Conservation (phyloP, 2,797 vertebrate genomes). For the Scomberomorus guttatus region DNA sequence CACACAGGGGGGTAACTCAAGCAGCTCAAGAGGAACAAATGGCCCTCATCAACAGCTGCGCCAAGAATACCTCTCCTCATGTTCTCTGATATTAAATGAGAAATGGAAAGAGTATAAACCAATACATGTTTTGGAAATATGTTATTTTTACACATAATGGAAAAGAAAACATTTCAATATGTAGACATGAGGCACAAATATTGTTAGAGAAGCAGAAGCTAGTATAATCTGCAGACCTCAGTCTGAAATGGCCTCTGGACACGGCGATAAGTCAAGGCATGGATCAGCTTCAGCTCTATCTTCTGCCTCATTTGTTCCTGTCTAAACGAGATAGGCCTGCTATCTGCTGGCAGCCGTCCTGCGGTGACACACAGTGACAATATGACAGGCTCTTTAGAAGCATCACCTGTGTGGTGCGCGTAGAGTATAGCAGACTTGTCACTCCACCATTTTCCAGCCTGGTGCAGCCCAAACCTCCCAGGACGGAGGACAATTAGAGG, state of each 20-base stretch:
- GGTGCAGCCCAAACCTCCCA: constrained; percentile 16
- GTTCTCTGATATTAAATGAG: constrained; percentile 38
- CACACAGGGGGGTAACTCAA: constrained; percentile 54
- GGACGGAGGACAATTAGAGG: constrained; percentile 63
- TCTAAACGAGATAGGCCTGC: constrained; percentile 69
- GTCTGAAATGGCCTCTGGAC: constrained; percentile 52
- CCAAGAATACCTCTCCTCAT: constrained; percentile 50
- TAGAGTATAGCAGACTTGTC: constrained; percentile 42
- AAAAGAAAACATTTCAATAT: constrained; percentile 32
- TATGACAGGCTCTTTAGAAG: constrained; percentile 41
- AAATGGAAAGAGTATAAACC: constrained; percentile 43
- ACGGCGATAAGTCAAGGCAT: constrained; percentile 58
- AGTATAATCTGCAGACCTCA: constrained; percentile 32
- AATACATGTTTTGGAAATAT: constrained; percentile 17
- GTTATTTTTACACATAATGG: constrained; percentile 10
- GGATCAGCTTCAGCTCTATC: constrained; percentile 57
- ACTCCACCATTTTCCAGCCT: constrained; percentile 45
- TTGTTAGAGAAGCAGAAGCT: constrained; percentile 17
- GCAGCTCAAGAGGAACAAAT: constrained; percentile 71
- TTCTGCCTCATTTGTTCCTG: constrained; percentile 73
- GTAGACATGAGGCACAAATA: constrained; percentile 25
- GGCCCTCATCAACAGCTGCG: constrained; percentile 60
- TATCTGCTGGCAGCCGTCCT: constrained; percentile 66
- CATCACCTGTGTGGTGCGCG: constrained; percentile 45
- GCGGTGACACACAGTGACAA: constrained; percentile 61